phyloP scores from a whole-genome alignment of 1,140 invertebrate species.

The Megathymus violae region DNA sequence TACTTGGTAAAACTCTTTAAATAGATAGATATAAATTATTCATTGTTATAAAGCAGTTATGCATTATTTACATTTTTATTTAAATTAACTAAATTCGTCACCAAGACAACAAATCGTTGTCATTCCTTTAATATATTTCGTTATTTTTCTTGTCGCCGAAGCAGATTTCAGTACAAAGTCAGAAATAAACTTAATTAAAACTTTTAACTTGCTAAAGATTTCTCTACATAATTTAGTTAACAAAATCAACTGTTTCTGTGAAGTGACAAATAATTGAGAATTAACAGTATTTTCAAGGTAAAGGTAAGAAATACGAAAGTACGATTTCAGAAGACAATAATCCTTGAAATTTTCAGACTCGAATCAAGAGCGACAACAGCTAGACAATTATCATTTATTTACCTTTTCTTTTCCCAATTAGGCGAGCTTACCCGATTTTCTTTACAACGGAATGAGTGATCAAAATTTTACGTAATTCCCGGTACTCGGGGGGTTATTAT shows the following conservation, averaged over 20 bases:
- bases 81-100: no score
- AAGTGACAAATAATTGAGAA: constrained; percentile 33
- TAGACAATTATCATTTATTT: constrained; percentile 40
- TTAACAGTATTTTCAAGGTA: constrained; percentile 37
- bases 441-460: constrained; percentile 39
- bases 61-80: no score
- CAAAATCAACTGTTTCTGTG: constrained; percentile 11
- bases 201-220: constrained; percentile 16
- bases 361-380: constrained; percentile 29
- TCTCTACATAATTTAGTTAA: constrained; percentile 21
- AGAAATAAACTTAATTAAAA: constrained; percentile 5
- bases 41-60: no score
- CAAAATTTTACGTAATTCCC: constrained; percentile 58
- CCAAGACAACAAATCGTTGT: no score
- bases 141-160: not conserved
- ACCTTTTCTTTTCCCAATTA: constrained; percentile 36
- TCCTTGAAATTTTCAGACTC: constrained; percentile 31
- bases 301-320: constrained; percentile 38
- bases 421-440: constrained; percentile 30
- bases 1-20: no score
- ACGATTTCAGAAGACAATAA: constrained; percentile 32
- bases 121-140: no score
- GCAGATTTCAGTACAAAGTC: not conserved
- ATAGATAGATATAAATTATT: no score
- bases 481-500: constrained; percentile 54